Evolutionary conservation across 2,113 vertebrate species (phyloP), one percentile per base, ranked within the genome.

Genomic region (Semnopithecus entellus): DNA sequence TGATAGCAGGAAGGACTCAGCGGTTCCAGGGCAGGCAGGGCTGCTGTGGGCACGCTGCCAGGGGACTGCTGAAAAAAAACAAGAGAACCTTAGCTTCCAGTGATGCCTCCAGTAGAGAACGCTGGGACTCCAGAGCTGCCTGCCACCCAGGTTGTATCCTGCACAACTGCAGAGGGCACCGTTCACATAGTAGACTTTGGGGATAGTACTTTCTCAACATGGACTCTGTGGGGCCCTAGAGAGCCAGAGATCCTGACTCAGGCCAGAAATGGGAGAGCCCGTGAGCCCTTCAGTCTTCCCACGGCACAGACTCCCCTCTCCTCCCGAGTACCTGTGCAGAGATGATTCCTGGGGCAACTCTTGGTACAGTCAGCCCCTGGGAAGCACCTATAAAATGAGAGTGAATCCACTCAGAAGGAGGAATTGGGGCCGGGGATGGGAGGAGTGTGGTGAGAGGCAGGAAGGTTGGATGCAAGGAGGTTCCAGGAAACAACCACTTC

Each of bases 321-420:
- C 32, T 95, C 81, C 45, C n/a, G 35, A 55, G 81, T 97, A 98
- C 98, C 98, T 98, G 97, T 90, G 91, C 73, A 92, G 84, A 96
- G 43, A 72, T 0, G 35, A n/a, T 85, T 52, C 80, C 80, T 32
- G 93, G 23, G 64, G 96, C 93, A 75, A 64, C 40, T 30, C 75
- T 88, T 23, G 68, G 80, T 52, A 55, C 38, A 30, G 43, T 68
- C 76, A 87, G 87, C 83, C 87, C 87, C 75, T 68, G 95, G 66
- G 96, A 85, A 91, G 73, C 27, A 96, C 95, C 97, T 97, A 45
- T 68, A 95, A 97, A 88, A 6, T 50, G n/a, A 97, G 68, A 14
- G 40, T 86, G 81, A 20, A 83, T 79, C 76, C 68, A 85, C 73
- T 96, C 76, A 96, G 95, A 92, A 64, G 75, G 13, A 90, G 59